Percentiles rank a stretch among this genome's conserved stretches.
These are phyloP conservation scores for Trachelus troglodyta DNA, from an alignment of 2,888 invertebrate genomes.

Conservation along the genomic window DNA sequence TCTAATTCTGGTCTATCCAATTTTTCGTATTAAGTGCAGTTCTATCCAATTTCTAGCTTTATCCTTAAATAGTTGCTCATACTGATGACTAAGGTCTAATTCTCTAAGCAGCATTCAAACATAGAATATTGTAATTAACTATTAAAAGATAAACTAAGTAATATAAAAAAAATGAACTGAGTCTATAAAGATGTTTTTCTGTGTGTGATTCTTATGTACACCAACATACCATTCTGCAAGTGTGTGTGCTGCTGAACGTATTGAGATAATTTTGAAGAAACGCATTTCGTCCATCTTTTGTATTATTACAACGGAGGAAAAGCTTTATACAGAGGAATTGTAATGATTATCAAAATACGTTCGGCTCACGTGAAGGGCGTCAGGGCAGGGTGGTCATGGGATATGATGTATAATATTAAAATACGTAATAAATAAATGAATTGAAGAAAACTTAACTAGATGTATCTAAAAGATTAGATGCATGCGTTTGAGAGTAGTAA, in stretches of 20 bases:
- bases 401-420: constrained; percentile 52
- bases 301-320: constrained; percentile 6
- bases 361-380: constrained; percentile 47
- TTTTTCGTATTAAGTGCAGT: neutral
- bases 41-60: constrained; percentile 16
- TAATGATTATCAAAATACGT: constrained; percentile 51
- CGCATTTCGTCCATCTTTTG: constrained; percentile 13
- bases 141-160: constrained; percentile 48
- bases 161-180: constrained; percentile 54
- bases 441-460: constrained; percentile 23
- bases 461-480: constrained; percentile 24
- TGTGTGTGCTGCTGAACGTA: constrained; percentile 58
- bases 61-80: constrained; percentile 21
- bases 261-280: constrained; percentile 46
- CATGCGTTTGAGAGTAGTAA: constrained; percentile 36
- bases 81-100: constrained; percentile 17
- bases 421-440: constrained; percentile 30
- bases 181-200: constrained; percentile 60
- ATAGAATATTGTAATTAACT: constrained; percentile 38
- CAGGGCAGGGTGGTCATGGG: constrained; percentile 44
- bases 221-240: constrained; percentile 77
- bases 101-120: constrained; percentile 63
- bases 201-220: constrained; percentile 72
- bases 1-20: neutral
- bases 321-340: constrained; percentile 12